Base-by-base conservation (phyloP, 2,797 vertebrate species). In the Podarcis siculus region DNA sequence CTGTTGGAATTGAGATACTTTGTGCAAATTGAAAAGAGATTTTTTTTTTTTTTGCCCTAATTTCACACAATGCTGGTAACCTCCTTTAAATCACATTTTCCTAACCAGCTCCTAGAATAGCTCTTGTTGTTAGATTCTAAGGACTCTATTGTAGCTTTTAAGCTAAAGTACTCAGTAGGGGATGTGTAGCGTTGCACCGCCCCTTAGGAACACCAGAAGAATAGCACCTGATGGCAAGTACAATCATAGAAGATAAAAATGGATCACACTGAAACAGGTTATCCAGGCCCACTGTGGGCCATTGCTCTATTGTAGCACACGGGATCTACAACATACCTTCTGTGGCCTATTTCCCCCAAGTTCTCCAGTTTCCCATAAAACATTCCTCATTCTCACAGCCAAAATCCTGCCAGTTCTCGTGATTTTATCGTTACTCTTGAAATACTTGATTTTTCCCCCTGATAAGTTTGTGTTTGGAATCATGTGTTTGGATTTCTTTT, bases 41-140 rank as follows among this genome's bases (percentile, higher is more conserved):
- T 95, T 95, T 55, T 55, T 49, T 42, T 42, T 45, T 55, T 96
- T 95, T 96, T 96, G 95, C 94, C 95, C 95, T 95, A 96, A 96
- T 96, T 96, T 95, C 90, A 86, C 92, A 95, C 95, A 96, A 95
- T 96, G 93, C 95, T 95, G 92, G 94, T 95, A 95, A 95, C 90
- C 95, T 95, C 93, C 94, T 95, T 96, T 95, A 96, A 96, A 96
- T 94, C 95, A 94, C 94, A 95, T 96, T 96, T 96, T 95, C 95
- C 95, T 96, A 96, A 95, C 94, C 95, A 95, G 92, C 0, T 89
- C 93, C 92, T 95, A 95, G 94, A 95, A 96, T 95, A 94, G 94
- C 95, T 95, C 95, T 95, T 96, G 95, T 95, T 95, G 94, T 95
- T 95, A 95, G 95, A 95, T 95, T 95, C 94, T 96, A 95, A 94